Base-by-base conservation (phyloP, 1,140 invertebrate genomes). In the Drosophila kanapiae region DNA sequence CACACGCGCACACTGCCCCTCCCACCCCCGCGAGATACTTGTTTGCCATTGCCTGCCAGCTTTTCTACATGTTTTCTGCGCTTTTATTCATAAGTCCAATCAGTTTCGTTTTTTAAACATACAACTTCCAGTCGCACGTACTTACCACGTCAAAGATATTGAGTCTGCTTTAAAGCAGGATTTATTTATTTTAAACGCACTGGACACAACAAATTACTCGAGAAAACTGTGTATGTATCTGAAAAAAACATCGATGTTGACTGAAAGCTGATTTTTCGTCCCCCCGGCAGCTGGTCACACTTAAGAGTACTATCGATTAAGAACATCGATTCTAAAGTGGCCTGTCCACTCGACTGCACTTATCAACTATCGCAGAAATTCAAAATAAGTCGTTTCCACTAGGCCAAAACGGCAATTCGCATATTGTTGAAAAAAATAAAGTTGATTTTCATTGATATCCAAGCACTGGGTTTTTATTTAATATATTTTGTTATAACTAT, bases 81-180 rank as follows among this genome's bases (percentile, higher is more conserved):
- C 18, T 38, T 56, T 56, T 23, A 27, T 3, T 5, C 27, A 3
- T 13, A 16, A 14, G 9, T 37, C n/a, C 4, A 29, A 51, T 9
- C 3, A 60, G 5, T 40, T 16, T 0, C 6, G 0, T 6, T 23
- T 51, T 45, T 23, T 8, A 35, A 10, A 8, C 18, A 6, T 8
- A 40, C 42, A 33, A 40, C 38, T 16, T 27, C 3, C 3, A 29
- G 31, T 23, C n/a, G 18, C 13, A 4, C 18, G 35, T 64, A 84
- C 84, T 88, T 78, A 88, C 84, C 85, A 60, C 71, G 81, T 88
- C 70, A 71, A 48, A 65, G 60, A 33, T 45, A 69, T 56, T 70
- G 23, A 40, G 40, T 59, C 86, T 88, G 81, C 85, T 79, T 76
- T 68, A 59, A 59, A 88, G 81, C 85, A 90, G 85, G 54, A 57